These are phyloP conservation scores for Scaeva pyrastri DNA, from an alignment of 2,888 invertebrate species.

Conservation along the genomic window DNA sequence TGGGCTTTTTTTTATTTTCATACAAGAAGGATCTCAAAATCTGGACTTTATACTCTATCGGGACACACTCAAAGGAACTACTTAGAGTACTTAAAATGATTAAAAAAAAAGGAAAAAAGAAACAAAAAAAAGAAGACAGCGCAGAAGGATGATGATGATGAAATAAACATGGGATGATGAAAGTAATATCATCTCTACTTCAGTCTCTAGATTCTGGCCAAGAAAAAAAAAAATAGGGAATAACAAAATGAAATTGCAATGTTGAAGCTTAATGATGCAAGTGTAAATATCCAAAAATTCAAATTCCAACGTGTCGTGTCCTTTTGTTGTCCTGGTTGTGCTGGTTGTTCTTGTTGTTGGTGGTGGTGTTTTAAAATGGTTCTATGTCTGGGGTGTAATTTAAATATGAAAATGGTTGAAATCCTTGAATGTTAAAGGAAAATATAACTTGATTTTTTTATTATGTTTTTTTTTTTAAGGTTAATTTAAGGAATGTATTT, in stretches of 20 bases:
- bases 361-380: background rate
- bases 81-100: constrained; percentile 59
- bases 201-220: too few relatives aligned
- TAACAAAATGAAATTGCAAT: constrained; percentile 60
- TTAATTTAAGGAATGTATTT: too few relatives aligned
- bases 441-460: too few relatives aligned
- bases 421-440: background rate
- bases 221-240: background rate
- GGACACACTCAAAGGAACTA: constrained; percentile 50
- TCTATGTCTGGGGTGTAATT: background rate
- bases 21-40: constrained; percentile 31
- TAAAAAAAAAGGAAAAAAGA: constrained; percentile 50
- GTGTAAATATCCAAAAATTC: constrained; percentile 49
- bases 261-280: constrained; percentile 66
- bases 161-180: constrained; percentile 19
- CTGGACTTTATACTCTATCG: constrained; percentile 36
- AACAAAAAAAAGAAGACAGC: background rate
- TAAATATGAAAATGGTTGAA: background rate
- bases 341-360: too few relatives aligned
- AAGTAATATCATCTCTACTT: constrained; percentile 20
- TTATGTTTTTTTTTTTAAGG: too few relatives aligned
- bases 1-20: constrained; percentile 4
- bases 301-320: background rate
- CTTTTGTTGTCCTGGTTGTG: background rate
- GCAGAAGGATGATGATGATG: constrained; percentile 1